Percentiles rank a stretch among this genome's conserved stretches.
phyloP scores from a whole-genome alignment of 2,113 vertebrate genomes.

The Empidonax traillii region DNA sequence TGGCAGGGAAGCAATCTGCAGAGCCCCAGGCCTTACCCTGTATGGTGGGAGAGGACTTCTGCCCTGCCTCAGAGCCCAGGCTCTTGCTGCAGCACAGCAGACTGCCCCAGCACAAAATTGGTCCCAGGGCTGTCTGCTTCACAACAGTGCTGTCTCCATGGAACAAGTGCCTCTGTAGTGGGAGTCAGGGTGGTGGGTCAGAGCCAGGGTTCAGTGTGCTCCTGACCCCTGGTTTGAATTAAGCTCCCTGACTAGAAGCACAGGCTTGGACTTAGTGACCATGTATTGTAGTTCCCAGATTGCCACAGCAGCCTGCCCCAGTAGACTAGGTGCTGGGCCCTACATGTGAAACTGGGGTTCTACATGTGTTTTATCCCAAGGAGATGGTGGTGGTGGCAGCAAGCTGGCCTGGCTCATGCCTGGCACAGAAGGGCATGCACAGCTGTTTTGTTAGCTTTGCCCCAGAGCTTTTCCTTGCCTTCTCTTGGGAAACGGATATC shows the following conservation, averaged over 20 bases:
- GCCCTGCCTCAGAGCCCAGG: neutral
- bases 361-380: neutral
- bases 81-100: neutral
- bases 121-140: neutral
- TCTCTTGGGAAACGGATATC: neutral
- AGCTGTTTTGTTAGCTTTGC: neutral
- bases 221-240: neutral
- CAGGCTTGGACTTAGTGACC: neutral
- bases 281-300: fast-evolving
- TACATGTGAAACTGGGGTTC: neutral
- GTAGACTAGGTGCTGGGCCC: fast-evolving
- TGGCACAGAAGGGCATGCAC: fast-evolving
- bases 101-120: neutral
- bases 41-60: neutral
- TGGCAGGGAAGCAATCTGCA: neutral
- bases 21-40: fast-evolving
- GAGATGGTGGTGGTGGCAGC: neutral
- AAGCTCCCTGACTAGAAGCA: neutral
- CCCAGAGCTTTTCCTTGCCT: neutral
- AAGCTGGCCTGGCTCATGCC: fast-evolving
- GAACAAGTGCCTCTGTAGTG: fast-evolving
- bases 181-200: neutral
- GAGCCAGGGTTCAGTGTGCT: neutral
- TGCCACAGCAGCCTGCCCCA: neutral
- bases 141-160: neutral